Conservation (phyloP, 2,113 vertebrate genomes). For the Ascaphus truei region DNA sequence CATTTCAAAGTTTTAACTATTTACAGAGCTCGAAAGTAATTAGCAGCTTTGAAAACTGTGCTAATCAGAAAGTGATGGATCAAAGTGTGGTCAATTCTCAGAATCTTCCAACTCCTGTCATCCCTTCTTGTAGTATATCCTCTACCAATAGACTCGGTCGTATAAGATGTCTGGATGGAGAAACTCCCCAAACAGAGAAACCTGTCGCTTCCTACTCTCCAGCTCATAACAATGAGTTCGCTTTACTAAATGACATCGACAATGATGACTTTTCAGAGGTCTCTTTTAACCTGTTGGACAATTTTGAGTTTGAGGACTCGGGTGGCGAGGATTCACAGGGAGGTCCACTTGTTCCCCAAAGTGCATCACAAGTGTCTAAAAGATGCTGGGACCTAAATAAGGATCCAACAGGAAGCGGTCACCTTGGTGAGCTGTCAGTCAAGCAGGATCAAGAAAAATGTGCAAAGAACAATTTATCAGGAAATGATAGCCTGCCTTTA, state of each 20-base stretch:
- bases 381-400: neutral
- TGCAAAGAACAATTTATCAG: neutral
- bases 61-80: neutral
- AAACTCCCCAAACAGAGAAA: neutral
- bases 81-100: neutral
- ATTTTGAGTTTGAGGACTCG: constrained; percentile 56
- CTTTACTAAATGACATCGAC: neutral
- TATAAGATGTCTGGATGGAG: neutral
- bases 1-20: neutral
- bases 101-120: too few species aligned
- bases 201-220: neutral
- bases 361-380: neutral
- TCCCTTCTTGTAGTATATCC: neutral
- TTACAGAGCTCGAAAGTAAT: neutral
- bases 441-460: neutral
- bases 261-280: constrained; percentile 46
- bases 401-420: neutral
- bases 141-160: neutral
- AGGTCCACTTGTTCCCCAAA: neutral
- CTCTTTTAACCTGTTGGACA: constrained; percentile 56
- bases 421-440: neutral
- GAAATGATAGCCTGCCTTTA: neutral
- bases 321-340: constrained; percentile 38
- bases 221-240: constrained; percentile 2
- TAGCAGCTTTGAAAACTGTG: neutral